phyloP scores from a whole-genome alignment of 2,797 vertebrate species.

The Garrulus glandarius region DNA sequence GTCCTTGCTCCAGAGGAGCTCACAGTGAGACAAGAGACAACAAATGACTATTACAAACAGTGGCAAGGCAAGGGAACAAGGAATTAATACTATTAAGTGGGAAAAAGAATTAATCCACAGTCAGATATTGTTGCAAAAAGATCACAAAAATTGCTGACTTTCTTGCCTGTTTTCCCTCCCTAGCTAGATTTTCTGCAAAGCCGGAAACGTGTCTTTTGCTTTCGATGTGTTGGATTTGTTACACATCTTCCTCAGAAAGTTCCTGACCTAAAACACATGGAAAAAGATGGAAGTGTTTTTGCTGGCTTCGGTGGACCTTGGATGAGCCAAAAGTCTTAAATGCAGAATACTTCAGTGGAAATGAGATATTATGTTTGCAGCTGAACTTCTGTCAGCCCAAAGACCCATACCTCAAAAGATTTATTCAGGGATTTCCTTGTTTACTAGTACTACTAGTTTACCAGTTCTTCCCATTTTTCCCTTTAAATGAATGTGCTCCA shows the following conservation, averaged over 20 bases:
- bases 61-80: not conserved
- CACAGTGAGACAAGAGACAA: not conserved
- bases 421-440: conserved; percentile 52
- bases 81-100: not conserved
- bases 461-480: not conserved
- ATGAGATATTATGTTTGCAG: conserved; percentile 32
- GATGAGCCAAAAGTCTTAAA: conserved; percentile 40
- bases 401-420: not conserved
- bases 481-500: not conserved
- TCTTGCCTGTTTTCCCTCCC: not conserved
- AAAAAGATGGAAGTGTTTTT: conserved; percentile 57
- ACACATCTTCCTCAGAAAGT: conserved; percentile 19
- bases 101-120: not conserved
- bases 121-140: not conserved
- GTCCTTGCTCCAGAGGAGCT: not conserved
- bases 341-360: conserved; percentile 19
- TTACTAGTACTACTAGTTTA: not conserved
- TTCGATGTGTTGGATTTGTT: not conserved
- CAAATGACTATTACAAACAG: not conserved
- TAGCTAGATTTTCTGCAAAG: not conserved
- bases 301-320: conserved; percentile 21
- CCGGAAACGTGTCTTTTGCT: not conserved
- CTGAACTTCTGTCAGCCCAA: not conserved
- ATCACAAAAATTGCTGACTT: rapidly evolving
- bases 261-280: conserved; percentile 43